Conservation (phyloP, 2,113 vertebrate species). For the Apteryx owenii region DNA sequence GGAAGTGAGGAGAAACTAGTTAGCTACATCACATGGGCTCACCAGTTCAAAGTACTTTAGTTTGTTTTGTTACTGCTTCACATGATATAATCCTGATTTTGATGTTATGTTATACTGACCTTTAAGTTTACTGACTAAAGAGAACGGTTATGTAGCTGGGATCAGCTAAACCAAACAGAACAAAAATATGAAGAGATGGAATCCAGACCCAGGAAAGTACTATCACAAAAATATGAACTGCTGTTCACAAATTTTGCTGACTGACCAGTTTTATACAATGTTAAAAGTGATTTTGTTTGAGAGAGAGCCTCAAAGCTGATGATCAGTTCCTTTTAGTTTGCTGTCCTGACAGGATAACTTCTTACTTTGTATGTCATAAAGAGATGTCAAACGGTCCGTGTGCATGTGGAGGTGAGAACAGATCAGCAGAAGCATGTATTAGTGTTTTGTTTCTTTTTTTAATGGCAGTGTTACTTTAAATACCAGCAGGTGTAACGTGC, state of each 20-base stretch:
- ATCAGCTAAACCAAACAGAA: constrained; percentile 21
- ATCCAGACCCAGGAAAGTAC: not conserved
- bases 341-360: not conserved
- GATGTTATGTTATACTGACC: constrained; percentile 12
- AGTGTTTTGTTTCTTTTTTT: constrained; percentile 47
- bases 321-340: not conserved
- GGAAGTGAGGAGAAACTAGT: not conserved
- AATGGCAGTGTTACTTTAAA: constrained; percentile 30
- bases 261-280: not conserved
- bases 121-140: constrained; percentile 28
- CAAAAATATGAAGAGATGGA: not conserved
- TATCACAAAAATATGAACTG: not conserved
- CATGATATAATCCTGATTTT: not conserved
- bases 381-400: not conserved
- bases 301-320: not conserved
- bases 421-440: constrained; percentile 1
- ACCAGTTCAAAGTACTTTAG: not conserved
- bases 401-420: constrained; percentile 10
- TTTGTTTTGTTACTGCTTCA: not conserved
- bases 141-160: constrained; percentile 12
- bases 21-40: not conserved
- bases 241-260: not conserved
- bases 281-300: not conserved
- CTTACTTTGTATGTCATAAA: not conserved
- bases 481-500: constrained; percentile 50